Base-by-base conservation (phyloP, 2,113 vertebrate genomes). In the Tupaia chinensis region DNA sequence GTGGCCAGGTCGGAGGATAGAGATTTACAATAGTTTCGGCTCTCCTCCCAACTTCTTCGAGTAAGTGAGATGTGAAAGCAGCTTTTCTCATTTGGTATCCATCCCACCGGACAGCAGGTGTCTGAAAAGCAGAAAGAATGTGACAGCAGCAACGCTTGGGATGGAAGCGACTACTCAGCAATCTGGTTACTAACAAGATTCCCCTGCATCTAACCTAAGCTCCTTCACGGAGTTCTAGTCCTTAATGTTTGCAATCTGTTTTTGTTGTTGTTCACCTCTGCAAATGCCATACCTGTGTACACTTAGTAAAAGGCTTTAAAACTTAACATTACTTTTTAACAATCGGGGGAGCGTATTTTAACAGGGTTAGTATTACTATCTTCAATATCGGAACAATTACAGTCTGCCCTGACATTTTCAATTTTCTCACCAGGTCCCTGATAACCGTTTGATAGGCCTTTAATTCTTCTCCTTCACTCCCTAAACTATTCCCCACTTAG, bases 71-170 rank as follows among this genome's bases (percentile, higher is more conserved):
- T 0, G 54, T 96, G 60, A 94, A 97, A 94, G 90, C 98, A 98
- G 2, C 27, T 94, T 10, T 0, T 54, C 22, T 76, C 6, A 0
- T 4, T 23, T 13, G 5, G 56, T 29, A 5, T 60, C 98, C 97
- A 98, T 56, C 95, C 97, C 29, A 23, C 0, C 0, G 94, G 96
- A 81, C 98, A 98, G 92, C 97, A 98, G 56, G 12, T 11, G 29
- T 83, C 96, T 89, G 27, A 63, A 95, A 93, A 78, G 53, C 23
- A 95, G 85, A 78, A 61, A 91, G 60, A 68, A 0, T 2, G 10
- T 85, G 66, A 72, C 12, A 77, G 44, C 77, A 29, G 73, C 81
- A 56, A 27, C 17, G 29, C 54, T 78, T 32, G 44, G 58, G 20
- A 17, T 29, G 17, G 85, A 83, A 19, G n/a, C 60, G 53, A 92